A percentile compares a stretch with the other conserved stretches of the same genome.
Evolutionary conservation across 2,888 invertebrate species (phyloP).

Genomic region (Latheticus oryzae): DNA sequence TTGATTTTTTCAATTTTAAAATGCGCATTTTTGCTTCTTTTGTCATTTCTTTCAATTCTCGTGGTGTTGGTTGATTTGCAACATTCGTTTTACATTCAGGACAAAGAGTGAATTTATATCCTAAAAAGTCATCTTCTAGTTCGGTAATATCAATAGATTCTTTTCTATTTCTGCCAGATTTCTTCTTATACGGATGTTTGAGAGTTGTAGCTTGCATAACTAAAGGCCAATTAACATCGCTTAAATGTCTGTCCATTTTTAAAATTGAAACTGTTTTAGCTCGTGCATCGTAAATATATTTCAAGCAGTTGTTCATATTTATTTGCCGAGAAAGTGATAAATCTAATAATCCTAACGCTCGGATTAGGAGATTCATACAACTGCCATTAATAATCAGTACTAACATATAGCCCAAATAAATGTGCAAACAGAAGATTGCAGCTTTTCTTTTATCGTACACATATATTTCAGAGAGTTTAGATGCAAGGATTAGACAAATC

Average conservation of each 20-base stretch:
- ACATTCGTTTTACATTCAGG: slow-evolving; percentile 18
- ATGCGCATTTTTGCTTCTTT: slow-evolving; percentile 71
- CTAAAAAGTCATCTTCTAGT: slow-evolving; percentile 1
- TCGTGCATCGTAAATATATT: slow-evolving; percentile 12
- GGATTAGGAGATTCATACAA: background rate
- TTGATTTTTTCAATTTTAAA: slow-evolving; percentile 73
- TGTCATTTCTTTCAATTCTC: slow-evolving; percentile 24
- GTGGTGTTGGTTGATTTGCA: slow-evolving; percentile 12
- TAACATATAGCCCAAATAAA: background rate
- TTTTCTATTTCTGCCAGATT: background rate
- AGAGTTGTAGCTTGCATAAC: slow-evolving; percentile 3
- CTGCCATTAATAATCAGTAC: slow-evolving; percentile 12
- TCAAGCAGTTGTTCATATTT: slow-evolving; percentile 29
- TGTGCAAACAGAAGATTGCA: slow-evolving; percentile 1
- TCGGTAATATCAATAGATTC: background rate
- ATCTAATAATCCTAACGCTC: slow-evolving; percentile 5
- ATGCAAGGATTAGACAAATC: slow-evolving; percentile 1
- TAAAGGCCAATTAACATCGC: slow-evolving; percentile 19
- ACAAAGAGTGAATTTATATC: slow-evolving; percentile 12
- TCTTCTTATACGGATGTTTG: slow-evolving; percentile 19
- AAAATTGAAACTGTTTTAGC: slow-evolving; percentile 1
- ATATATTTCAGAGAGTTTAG: background rate
- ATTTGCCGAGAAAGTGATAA: background rate
- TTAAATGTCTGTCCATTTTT: slow-evolving; percentile 21
- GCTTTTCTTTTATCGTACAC: background rate